phyloP scores from a whole-genome alignment of 1,140 invertebrate genomes.

The Penaeus vannamei region DNA sequence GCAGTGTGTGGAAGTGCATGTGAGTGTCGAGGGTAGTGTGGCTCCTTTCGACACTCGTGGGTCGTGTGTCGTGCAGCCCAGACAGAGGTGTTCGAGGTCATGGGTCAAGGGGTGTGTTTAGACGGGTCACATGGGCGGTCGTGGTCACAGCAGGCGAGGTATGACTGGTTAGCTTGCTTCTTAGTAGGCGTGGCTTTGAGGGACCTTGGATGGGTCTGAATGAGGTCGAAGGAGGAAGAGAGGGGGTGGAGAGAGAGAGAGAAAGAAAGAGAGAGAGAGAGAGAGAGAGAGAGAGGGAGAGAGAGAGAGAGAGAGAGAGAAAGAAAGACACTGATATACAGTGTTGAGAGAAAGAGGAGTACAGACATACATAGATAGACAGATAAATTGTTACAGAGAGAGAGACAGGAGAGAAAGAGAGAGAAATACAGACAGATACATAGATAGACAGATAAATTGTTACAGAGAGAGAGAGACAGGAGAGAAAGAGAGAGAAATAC shows the following conservation, averaged over 20 bases:
- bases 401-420: background rate
- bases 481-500: conserved; percentile 10
- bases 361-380: background rate
- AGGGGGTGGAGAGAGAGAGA: background rate
- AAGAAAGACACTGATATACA: background rate
- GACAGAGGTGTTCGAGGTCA: too few species aligned
- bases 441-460: background rate
- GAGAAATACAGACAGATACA: background rate
- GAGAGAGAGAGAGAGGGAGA: background rate
- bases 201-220: too few species aligned
- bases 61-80: too few species aligned
- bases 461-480: background rate
- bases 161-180: too few species aligned
- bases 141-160: too few species aligned
- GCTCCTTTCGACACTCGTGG: too few species aligned
- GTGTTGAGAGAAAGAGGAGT: background rate
- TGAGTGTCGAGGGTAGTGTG: too few species aligned
- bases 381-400: background rate
- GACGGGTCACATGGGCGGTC: too few species aligned
- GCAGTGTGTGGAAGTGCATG: too few species aligned
- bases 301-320: background rate
- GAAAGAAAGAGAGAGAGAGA: background rate
- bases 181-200: too few species aligned
- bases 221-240: background rate
- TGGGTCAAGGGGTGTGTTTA: too few species aligned